A percentile compares a stretch with the other conserved stretches of the same genome.
Evolutionary conservation across 2,888 invertebrate species (phyloP).

Genomic region (Chouioia cunea): DNA sequence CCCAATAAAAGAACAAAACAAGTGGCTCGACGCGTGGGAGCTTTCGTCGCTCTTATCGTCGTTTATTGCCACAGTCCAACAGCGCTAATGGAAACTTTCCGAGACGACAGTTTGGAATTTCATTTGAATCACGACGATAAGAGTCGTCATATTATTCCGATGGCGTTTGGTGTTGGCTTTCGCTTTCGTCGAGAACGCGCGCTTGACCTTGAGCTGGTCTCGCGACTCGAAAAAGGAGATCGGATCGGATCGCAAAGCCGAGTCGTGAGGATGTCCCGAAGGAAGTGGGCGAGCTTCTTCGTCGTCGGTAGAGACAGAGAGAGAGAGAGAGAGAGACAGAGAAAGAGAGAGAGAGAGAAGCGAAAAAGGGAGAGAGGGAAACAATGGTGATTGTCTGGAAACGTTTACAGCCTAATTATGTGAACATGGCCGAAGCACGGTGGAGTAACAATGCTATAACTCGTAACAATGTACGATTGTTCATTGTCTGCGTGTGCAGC

Average conservation of each 20-base stretch:
- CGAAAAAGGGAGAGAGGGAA: constrained; percentile 49
- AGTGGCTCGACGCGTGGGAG: not conserved
- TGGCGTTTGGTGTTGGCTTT: constrained; percentile 17
- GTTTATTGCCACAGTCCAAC: too few relatives aligned
- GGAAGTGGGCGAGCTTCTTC: constrained; percentile 37
- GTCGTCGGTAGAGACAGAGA: not conserved
- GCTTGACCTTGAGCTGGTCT: constrained; percentile 39
- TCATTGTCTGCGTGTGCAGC: constrained; percentile 63
- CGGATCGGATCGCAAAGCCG: constrained; percentile 19
- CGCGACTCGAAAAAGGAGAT: constrained; percentile 17
- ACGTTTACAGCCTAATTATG: constrained; percentile 70
- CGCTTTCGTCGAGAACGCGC: constrained; percentile 32
- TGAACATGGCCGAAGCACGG: constrained; percentile 66
- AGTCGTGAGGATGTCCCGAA: constrained; percentile 19
- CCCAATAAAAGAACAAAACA: too few relatives aligned
- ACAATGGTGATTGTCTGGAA: constrained; percentile 69
- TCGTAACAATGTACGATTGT: constrained; percentile 69
- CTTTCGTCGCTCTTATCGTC: not conserved
- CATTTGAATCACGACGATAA: not conserved
- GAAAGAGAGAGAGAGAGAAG: not conserved
- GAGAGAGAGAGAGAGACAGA: not conserved
- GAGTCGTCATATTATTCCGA: too few relatives aligned
- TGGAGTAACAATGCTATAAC: constrained; percentile 69
- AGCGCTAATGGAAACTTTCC: not conserved
- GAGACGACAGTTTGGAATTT: not conserved